Evolutionary conservation across 2,113 vertebrate species (phyloP).

Genomic region (Paramisgurnus dabryanus): DNA sequence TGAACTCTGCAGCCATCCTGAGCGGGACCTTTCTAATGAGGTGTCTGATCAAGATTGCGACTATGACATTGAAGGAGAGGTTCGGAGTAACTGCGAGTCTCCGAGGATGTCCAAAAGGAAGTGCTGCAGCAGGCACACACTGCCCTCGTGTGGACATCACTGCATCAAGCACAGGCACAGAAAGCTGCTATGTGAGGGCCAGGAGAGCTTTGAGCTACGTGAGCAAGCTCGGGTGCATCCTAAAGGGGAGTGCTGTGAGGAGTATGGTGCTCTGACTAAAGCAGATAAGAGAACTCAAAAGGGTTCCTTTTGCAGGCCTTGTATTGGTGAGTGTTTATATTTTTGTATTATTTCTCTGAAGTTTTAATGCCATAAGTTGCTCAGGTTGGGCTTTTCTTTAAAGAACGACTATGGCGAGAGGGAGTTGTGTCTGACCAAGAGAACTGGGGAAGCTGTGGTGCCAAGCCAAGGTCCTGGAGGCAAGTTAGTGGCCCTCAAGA

Average conservation of each 20-base stretch:
- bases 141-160: slow-evolving; percentile 33
- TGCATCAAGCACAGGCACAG: slow-evolving; percentile 32
- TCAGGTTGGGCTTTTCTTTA: neutral
- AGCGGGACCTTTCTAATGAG: slow-evolving; percentile 2
- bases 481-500: slow-evolving; percentile 42
- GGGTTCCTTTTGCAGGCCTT: slow-evolving; percentile 40
- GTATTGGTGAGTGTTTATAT: slow-evolving; percentile 37
- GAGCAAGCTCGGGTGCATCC: slow-evolving; percentile 25
- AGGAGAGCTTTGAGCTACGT: neutral
- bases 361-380: neutral
- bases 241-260: slow-evolving; percentile 46
- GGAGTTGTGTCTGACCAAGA: slow-evolving; percentile 26
- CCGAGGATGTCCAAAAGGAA: slow-evolving; percentile 10
- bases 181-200: slow-evolving; percentile 35
- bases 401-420: slow-evolving; percentile 53
- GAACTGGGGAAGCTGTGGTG: slow-evolving; percentile 48
- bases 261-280: slow-evolving; percentile 44
- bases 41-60: slow-evolving; percentile 41
- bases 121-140: slow-evolving; percentile 9
- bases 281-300: slow-evolving; percentile 45
- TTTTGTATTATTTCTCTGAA: neutral
- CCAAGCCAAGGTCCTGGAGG: slow-evolving; percentile 52
- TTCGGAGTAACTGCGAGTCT: neutral
- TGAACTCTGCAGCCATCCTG: slow-evolving; percentile 16
- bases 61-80: slow-evolving; percentile 30